Base-by-base conservation (phyloP, 2,888 invertebrate genomes). In the Epistrophe eligans region DNA sequence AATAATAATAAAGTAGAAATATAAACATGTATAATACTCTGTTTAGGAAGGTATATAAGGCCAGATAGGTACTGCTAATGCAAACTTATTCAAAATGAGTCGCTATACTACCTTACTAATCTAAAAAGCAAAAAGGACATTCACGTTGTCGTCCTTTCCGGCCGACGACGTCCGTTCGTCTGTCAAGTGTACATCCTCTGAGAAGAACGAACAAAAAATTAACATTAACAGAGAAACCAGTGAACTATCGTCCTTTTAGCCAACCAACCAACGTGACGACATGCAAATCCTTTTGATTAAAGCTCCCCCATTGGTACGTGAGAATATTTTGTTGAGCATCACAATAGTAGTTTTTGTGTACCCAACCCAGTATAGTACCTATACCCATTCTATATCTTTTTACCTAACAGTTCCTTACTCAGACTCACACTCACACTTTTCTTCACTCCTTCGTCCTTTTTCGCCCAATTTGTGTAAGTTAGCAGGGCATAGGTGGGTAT, bases 241-340 rank as follows among this genome's bases (percentile, higher is more conserved):
- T 70, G 57, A 81, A 73, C 81, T 81, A 77, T 79, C 73, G 85
- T 79, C 79, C 79, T 76, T 82, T 79, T 79, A 55, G 55, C 28
- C 52, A 52, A 52, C 50, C 35, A 35, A 70, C 71, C 77, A 87
- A 82, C 87, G 87, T 87, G 87, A 87, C 82, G 82, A 87, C 87
- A 87, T 87, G 87, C 82, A 87, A 87, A 87, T 87, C 87, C 87
- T 87, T 87, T 87, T 87, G 87, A 87, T 87, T 87, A 87, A 87
- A 87, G 58, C 82, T 79, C 70, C 66, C 77, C 79, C 82, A 82
- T 87, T 87, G 87, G 66, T 82, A 87, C 87, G 87, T 82, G 87
- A 79, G 87, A 79, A 67, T 87, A 87, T 85, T 85, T 85, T 71
- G 82, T 82, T 71, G 76, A 82, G 66, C 74, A 82, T 87, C 87